These are phyloP conservation scores for Glaucopsyche alexis DNA, from an alignment of 2,888 invertebrate genomes.

Conservation along the genomic window DNA sequence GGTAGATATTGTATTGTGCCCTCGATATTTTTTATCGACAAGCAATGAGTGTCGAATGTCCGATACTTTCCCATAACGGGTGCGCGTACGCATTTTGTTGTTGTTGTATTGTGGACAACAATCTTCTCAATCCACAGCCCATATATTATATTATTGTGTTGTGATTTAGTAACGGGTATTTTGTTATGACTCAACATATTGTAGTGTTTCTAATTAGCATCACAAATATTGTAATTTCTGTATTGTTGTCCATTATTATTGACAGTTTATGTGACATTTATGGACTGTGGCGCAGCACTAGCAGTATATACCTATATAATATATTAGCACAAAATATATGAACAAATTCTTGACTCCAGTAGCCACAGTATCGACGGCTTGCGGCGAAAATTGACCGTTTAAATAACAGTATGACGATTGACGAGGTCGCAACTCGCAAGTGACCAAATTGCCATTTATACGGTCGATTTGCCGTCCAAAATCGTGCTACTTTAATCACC, in stretches of 20 bases:
- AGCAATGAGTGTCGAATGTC: not conserved
- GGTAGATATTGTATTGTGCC: not conserved
- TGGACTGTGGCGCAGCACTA: not conserved
- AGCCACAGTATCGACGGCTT: no score
- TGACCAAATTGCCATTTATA: no score
- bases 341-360: no score
- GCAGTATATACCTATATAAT: no score
- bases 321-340: no score
- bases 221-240: constrained; percentile 5
- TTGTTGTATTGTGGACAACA: constrained; percentile 2
- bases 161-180: not conserved
- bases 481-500: no score
- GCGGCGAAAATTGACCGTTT: no score
- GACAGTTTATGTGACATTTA: not conserved
- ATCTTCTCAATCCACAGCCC: not conserved
- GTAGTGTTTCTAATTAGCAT: not conserved
- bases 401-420: no score
- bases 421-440: no score
- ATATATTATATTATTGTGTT: not conserved
- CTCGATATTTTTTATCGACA: constrained; percentile 15
- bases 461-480: no score
- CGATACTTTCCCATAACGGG: constrained; percentile 16
- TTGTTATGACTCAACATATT: not conserved
- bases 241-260: constrained; percentile 1
- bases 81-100: constrained; percentile 3